phyloP scores from a whole-genome alignment of 2,888 invertebrate species.

The Drosophila seclusa region DNA sequence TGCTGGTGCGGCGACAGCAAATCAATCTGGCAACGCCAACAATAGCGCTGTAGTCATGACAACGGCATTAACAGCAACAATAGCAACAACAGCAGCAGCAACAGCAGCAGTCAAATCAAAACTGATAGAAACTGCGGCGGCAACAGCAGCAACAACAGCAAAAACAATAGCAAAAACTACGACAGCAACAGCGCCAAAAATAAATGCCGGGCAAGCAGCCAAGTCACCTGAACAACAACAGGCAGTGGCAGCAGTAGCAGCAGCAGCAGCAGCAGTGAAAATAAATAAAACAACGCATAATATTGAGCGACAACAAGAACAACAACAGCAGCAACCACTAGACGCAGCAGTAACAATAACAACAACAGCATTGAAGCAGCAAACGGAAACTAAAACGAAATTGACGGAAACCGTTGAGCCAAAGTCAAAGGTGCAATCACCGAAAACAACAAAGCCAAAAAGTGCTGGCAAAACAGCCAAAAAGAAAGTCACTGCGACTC shows the following conservation, averaged over 20 bases:
- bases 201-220: constrained; percentile 83
- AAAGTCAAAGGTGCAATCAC: constrained; percentile 78
- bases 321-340: constrained; percentile 50
- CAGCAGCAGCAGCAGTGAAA: constrained; percentile 59
- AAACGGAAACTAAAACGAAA: constrained; percentile 73
- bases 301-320: constrained; percentile 52
- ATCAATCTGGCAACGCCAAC: constrained; percentile 46
- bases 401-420: constrained; percentile 68
- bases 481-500: constrained; percentile 56
- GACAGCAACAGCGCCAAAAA: constrained; percentile 79
- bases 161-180: constrained; percentile 39
- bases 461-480: constrained; percentile 60
- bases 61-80: constrained; percentile 35
- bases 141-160: constrained; percentile 18
- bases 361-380: constrained; percentile 59
- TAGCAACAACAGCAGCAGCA: constrained; percentile 11
- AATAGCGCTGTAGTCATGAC: constrained; percentile 39
- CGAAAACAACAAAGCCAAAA: constrained; percentile 69
- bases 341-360: constrained; percentile 48
- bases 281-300: constrained; percentile 70
- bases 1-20: constrained; percentile 21
- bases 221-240: constrained; percentile 84
- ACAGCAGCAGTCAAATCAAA: constrained; percentile 27
- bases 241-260: constrained; percentile 65
- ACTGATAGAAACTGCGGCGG: constrained; percentile 22